Conservation (phyloP, 1,140 invertebrate species). For the Ericerus pela region DNA sequence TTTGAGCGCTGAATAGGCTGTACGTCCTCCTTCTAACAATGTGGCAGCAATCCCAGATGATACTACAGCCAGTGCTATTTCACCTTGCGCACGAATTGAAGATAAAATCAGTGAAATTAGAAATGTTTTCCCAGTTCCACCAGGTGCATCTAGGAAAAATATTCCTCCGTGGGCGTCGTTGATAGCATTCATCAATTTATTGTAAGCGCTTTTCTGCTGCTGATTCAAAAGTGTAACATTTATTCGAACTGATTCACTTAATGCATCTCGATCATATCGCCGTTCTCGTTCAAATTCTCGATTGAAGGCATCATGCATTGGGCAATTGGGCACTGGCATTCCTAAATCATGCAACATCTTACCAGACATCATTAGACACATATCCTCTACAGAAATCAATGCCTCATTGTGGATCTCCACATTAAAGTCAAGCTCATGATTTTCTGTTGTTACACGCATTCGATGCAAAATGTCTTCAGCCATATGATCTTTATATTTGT, state of each 20-base stretch:
- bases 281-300: constrained; percentile 25
- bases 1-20: constrained; percentile 37
- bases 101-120: constrained; percentile 1
- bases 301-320: constrained; percentile 17
- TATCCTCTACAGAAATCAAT: constrained; percentile 30
- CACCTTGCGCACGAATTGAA: neutral
- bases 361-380: constrained; percentile 25
- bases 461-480: constrained; percentile 25
- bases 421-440: constrained; percentile 23
- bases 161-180: too few relatives aligned
- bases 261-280: too few relatives aligned
- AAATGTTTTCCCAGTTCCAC: constrained; percentile 14
- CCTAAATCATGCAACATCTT: constrained; percentile 13
- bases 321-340: constrained; percentile 13
- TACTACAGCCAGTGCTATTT: constrained; percentile 29
- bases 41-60: constrained; percentile 34
- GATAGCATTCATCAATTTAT: too few relatives aligned
- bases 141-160: constrained; percentile 14
- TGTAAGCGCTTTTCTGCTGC: too few relatives aligned
- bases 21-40: constrained; percentile 34
- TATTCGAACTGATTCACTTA: too few relatives aligned
- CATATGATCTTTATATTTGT: constrained; percentile 28
- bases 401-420: constrained; percentile 24
- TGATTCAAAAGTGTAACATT: too few relatives aligned
- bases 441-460: constrained; percentile 19